A percentile compares a stretch with the other conserved stretches of the same genome.
Conservation (phyloP, 2,888 invertebrate species). For the Anthoptus insignis region DNA sequence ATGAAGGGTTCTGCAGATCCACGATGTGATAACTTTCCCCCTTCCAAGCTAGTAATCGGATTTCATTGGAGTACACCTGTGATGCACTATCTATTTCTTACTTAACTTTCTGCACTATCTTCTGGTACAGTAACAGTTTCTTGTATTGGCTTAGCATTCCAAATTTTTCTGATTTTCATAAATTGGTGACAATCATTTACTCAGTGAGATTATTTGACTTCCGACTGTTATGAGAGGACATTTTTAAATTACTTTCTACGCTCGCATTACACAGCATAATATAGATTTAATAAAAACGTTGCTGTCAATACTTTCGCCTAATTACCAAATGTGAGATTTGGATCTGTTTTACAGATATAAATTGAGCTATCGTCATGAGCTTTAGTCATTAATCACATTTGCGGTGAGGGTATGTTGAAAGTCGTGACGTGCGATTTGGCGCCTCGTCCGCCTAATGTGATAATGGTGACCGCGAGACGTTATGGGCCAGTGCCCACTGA, state of each 20-base stretch:
- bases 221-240: too few species aligned
- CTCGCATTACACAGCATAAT: too few species aligned
- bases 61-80: constrained; percentile 25
- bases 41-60: constrained; percentile 55
- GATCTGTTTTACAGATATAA: not conserved
- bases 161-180: too few species aligned
- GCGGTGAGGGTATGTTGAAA: constrained; percentile 21
- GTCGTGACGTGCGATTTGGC: constrained; percentile 50
- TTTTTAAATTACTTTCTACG: too few species aligned
- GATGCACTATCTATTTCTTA: constrained; percentile 7
- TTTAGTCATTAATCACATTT: constrained; percentile 22
- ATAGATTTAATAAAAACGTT: too few species aligned
- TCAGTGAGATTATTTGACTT: too few species aligned
- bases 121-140: not conserved
- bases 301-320: not conserved
- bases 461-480: constrained; percentile 40
- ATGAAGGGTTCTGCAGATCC: constrained; percentile 72
- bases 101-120: not conserved
- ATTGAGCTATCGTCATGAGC: not conserved
- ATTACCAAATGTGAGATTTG: not conserved
- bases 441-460: constrained; percentile 37
- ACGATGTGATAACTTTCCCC: constrained; percentile 73
- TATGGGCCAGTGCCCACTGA: constrained; percentile 35
- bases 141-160: too few species aligned
- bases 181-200: too few species aligned